Conservation (phyloP, 2,797 vertebrate genomes). For the Rhinella marina region DNA sequence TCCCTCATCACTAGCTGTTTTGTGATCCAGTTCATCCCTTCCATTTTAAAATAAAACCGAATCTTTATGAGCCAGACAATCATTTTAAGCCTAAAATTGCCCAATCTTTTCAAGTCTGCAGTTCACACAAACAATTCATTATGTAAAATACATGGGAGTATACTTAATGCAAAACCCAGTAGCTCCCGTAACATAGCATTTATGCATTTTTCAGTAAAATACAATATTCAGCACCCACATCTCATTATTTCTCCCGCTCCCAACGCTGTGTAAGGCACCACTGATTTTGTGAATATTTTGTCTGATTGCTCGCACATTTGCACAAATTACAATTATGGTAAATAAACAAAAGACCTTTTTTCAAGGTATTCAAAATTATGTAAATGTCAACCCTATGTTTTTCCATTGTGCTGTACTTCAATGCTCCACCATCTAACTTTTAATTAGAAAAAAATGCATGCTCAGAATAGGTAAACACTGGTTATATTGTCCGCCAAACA, state of each 20-base stretch:
- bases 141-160: conserved; percentile 27
- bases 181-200: not conserved
- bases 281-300: conserved; percentile 50
- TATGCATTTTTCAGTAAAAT: conserved; percentile 25
- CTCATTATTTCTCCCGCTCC: conserved; percentile 41
- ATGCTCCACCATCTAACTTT: conserved; percentile 52
- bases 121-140: conserved; percentile 10
- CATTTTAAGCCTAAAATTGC: not conserved
- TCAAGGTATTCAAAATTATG: conserved; percentile 55
- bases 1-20: too few relatives aligned
- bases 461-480: conserved; percentile 48
- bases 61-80: not conserved
- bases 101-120: not conserved
- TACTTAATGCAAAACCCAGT: not conserved
- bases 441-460: conserved; percentile 54
- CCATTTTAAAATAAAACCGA: not conserved
- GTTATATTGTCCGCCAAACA: conserved; percentile 37
- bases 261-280: conserved; percentile 29
- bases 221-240: not conserved
- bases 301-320: conserved; percentile 45
- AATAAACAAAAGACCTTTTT: conserved; percentile 58
- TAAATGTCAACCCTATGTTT: conserved; percentile 53
- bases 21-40: too few relatives aligned
- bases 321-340: conserved; percentile 59
- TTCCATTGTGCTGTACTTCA: conserved; percentile 46